Evolutionary conservation across 2,113 vertebrate genomes (phyloP).

Genomic region (Raja brachyura): DNA sequence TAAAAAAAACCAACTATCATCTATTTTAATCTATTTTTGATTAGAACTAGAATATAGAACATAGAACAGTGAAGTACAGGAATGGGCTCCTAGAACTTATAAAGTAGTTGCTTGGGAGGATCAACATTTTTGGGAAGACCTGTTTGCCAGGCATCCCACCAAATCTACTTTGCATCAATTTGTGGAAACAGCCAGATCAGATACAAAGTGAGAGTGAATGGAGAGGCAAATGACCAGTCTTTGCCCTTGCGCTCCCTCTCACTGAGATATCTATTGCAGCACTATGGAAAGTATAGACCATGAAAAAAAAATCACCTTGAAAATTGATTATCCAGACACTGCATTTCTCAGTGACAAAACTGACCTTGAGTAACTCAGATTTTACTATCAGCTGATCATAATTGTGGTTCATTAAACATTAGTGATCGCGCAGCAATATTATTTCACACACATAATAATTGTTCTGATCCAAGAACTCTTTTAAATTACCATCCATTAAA

Average conservation of each 20-base stretch:
- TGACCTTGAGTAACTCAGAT: conserved; percentile 14
- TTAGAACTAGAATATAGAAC: too few relatives aligned
- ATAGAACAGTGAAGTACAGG: too few relatives aligned
- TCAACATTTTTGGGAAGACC: background rate
- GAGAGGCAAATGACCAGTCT: background rate
- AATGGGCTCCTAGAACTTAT: too few relatives aligned
- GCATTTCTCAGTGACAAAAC: background rate
- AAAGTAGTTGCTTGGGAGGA: background rate
- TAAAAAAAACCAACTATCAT: too few relatives aligned
- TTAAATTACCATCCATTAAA: conserved; percentile 60
- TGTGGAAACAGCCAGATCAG: background rate
- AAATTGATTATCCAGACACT: conserved; percentile 24
- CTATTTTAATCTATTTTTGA: too few relatives aligned
- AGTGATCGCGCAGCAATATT: conserved; percentile 53
- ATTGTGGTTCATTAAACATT: conserved; percentile 53
- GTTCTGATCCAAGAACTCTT: conserved; percentile 55
- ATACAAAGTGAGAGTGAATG: background rate
- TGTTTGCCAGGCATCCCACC: background rate
- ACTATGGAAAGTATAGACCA: background rate
- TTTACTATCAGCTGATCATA: conserved; percentile 37
- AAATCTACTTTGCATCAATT: background rate
- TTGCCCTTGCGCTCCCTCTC: background rate
- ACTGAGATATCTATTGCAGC: background rate
- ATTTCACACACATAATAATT: conserved; percentile 50
- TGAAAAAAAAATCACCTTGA: conserved; percentile 19